These are phyloP conservation scores for Biston betularia DNA, from an alignment of 2,888 invertebrate species.

Conservation along the genomic window DNA sequence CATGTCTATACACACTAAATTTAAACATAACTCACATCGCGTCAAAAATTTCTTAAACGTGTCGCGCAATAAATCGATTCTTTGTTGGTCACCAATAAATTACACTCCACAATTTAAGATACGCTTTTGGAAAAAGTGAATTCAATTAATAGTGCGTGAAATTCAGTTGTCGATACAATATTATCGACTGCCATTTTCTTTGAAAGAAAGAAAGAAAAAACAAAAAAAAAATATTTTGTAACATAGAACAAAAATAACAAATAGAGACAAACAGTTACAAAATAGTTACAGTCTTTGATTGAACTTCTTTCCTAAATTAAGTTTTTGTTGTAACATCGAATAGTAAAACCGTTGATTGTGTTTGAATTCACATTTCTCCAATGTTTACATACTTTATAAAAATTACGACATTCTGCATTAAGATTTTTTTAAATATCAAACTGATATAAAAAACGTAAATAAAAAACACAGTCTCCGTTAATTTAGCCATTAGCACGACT, in stretches of 20 bases:
- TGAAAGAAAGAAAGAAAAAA: no score
- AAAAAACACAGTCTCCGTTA: not conserved
- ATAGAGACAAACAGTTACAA: no score
- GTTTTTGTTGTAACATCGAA: no score
- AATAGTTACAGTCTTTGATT: no score
- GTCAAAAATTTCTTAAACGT: not conserved
- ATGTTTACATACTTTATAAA: not conserved
- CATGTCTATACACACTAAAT: not conserved
- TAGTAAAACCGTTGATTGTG: not conserved
- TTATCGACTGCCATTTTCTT: not conserved
- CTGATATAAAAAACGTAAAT: not conserved
- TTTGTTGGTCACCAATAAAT: not conserved
- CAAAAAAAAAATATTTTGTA: no score
- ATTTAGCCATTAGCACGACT: no score
- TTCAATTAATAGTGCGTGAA: constrained; percentile 1
- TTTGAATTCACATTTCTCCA: not conserved
- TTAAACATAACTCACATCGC: not conserved
- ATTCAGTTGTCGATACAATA: not conserved
- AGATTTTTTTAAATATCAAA: not conserved
- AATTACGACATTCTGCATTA: no score
- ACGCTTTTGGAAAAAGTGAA: constrained; percentile 1
- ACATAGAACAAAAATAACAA: no score
- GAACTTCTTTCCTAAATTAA: no score
- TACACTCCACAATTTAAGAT: not conserved
- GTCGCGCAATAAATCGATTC: not conserved